Evolutionary conservation across 2,113 vertebrate species (phyloP).

Genomic region (Hemicordylus capensis): DNA sequence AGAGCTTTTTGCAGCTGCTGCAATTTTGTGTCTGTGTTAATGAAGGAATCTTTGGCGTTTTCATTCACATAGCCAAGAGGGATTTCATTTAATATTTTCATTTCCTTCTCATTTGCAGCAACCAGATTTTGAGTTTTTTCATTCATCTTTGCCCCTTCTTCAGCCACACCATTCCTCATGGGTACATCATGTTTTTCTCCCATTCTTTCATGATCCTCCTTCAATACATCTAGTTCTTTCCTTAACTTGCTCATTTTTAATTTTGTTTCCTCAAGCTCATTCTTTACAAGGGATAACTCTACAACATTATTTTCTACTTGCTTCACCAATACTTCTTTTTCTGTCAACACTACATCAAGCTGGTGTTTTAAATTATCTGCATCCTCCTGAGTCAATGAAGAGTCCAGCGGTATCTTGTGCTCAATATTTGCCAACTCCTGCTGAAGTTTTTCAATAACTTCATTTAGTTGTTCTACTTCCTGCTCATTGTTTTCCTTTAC

Average conservation of each 20-base stretch:
- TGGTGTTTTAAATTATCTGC: slow-evolving; percentile 70
- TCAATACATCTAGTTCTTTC: slow-evolving; percentile 78
- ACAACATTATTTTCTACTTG: slow-evolving; percentile 68
- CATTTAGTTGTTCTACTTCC: slow-evolving; percentile 90
- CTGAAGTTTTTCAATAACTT: slow-evolving; percentile 94
- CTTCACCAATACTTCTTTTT: slow-evolving; percentile 71
- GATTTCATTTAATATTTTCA: slow-evolving; percentile 62
- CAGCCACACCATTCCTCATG: not conserved
- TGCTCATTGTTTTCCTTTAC: slow-evolving; percentile 85
- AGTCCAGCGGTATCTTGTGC: slow-evolving; percentile 70
- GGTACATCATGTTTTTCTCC: slow-evolving; percentile 63
- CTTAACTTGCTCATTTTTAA: slow-evolving; percentile 76
- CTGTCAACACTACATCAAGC: slow-evolving; percentile 65
- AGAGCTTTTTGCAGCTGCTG: slow-evolving; percentile 78
- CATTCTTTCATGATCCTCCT: slow-evolving; percentile 66
- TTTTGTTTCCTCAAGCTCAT: slow-evolving; percentile 80
- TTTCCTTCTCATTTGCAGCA: not conserved
- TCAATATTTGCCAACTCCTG: slow-evolving; percentile 88
- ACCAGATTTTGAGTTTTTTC: slow-evolving; percentile 72
- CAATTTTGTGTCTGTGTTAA: slow-evolving; percentile 69
- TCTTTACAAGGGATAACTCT: slow-evolving; percentile 60
- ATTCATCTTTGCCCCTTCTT: slow-evolving; percentile 15
- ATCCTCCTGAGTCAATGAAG: slow-evolving; percentile 76
- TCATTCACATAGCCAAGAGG: slow-evolving; percentile 76
- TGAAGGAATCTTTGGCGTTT: slow-evolving; percentile 64